A percentile compares a stretch with the other conserved stretches of the same genome.
Conservation (phyloP, 1,140 invertebrate genomes). For the Drosophila micromelanica region DNA sequence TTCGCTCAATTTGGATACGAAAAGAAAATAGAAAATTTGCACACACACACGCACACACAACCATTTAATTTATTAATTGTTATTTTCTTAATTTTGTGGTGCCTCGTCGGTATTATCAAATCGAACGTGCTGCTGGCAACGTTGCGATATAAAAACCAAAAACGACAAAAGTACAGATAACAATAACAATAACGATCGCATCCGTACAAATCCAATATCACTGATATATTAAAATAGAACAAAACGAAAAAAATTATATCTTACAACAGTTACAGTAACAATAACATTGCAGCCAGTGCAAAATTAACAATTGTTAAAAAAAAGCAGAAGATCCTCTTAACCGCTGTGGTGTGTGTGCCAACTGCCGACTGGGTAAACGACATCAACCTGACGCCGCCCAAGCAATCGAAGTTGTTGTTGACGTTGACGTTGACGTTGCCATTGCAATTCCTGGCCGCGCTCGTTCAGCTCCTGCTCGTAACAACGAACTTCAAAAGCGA, state of each 20-base stretch:
- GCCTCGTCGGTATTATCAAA: not conserved
- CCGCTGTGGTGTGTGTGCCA: conserved; percentile 41
- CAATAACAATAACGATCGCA: not conserved
- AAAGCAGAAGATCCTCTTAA: conserved; percentile 8
- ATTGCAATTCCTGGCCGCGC: conserved; percentile 50
- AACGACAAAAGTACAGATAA: not conserved
- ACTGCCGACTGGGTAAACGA: conserved; percentile 35
- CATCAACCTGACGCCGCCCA: conserved; percentile 61
- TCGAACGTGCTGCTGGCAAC: conserved; percentile 9
- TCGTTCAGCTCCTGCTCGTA: conserved; percentile 57
- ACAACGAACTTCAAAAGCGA: conserved; percentile 55
- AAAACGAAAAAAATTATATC: conserved; percentile 22
- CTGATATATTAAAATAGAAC: conserved; percentile 19
- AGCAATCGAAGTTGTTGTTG: conserved; percentile 45
- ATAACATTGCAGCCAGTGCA: conserved; percentile 2
- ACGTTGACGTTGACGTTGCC: conserved; percentile 43
- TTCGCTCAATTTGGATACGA: too few relatives aligned
- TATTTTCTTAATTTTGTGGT: conserved; percentile 19
- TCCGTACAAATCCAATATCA: not conserved
- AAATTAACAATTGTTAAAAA: not conserved
- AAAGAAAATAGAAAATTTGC: too few relatives aligned
- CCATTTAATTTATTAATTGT: conserved; percentile 16
- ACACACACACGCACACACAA: not conserved
- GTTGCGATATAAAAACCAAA: conserved; percentile 8
- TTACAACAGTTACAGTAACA: not conserved